Conservation (phyloP, 35 echinoderm and acorn worm species). For the Holothuria glaberrima region DNA sequence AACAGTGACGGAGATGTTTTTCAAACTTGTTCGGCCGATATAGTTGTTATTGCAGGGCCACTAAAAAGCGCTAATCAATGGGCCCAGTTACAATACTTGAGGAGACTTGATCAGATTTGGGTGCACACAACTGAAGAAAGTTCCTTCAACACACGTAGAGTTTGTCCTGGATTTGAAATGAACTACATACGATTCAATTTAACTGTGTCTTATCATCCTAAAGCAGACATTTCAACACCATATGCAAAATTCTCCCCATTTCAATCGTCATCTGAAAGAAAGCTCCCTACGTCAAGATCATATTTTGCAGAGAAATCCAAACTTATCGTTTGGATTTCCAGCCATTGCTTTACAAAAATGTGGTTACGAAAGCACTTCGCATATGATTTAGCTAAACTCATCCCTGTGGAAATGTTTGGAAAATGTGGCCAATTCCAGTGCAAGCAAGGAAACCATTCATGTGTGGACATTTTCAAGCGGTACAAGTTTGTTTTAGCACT, state of each 20-base stretch:
- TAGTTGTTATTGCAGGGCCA: not conserved
- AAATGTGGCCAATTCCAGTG: slow-evolving; percentile 49
- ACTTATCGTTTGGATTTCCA: slow-evolving; percentile 26
- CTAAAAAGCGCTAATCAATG: not conserved
- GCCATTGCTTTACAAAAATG: slow-evolving; percentile 33
- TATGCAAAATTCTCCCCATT: not conserved
- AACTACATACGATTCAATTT: not conserved
- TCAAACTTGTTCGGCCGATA: not conserved
- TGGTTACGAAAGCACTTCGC: slow-evolving; percentile 23
- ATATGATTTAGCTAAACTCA: slow-evolving; percentile 44
- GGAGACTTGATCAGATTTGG: slow-evolving; percentile 1
- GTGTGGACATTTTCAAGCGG: not conserved
- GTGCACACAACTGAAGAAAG: slow-evolving; percentile 48
- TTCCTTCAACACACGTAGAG: slow-evolving; percentile 1
- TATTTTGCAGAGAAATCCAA: not conserved
- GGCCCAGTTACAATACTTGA: slow-evolving; percentile 3
- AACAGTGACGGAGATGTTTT: not conserved
- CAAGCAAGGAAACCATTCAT: not conserved
- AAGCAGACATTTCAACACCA: slow-evolving; percentile 21
- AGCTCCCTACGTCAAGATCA: not conserved
- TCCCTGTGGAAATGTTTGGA: slow-evolving; percentile 46
- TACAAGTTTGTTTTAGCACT: slow-evolving; percentile 70
- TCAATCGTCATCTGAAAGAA: not conserved
- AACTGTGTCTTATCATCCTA: slow-evolving; percentile 20
- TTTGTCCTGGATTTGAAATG: not conserved